Evolutionary conservation across 2,888 invertebrate species (phyloP), one percentile per base, ranked within the genome.

Genomic region (Punctoribates punctum): DNA sequence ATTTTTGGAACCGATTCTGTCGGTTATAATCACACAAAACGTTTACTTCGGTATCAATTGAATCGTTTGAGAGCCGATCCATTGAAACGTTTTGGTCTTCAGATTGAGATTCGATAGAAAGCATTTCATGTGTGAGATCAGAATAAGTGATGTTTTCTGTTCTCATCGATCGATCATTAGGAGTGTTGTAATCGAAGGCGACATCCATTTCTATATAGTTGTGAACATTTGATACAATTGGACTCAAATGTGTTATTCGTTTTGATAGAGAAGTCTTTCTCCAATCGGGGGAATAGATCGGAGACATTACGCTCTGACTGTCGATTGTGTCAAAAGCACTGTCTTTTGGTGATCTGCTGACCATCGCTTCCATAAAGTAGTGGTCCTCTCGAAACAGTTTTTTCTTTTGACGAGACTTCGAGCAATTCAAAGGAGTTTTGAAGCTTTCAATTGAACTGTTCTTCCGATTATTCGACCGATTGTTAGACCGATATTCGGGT

Each of bases 391-490:
- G 20, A 34, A 74, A 74, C 34, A 74, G 57, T 54, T 74, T 74
- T 62, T 74, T 74, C 57, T 74, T 74, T 29, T 74, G 57, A 13
- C 42, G 11, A 6, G n/a, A 60, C n/a, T 73, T 73, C 20, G 42
- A 42, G 5, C 27, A 25, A 46, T 54, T 73, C n/a, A 48, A 29
- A 11, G 73, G 73, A 1, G 73, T 73, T 46, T n/a, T 20, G 5
- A 38, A 38, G 20, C 67, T 8, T 38, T 67, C 20, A 9, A 38
- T 38, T 11, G 20, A 17, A 38, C 34, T 4, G 17, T 13, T 38
- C 17, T n/a, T 67, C 38, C 8, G 25, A 42, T 11, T 42, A 11
- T 20, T n/a, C n/a, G n/a, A n/a, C n/a, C 54, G 1, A 67, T 42
- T 67, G 3, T 3, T 67, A 11, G 4, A n/a, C 11, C n/a, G 38